phyloP scores from a whole-genome alignment of 1,140 invertebrate genomes.

The Aricia agestis region DNA sequence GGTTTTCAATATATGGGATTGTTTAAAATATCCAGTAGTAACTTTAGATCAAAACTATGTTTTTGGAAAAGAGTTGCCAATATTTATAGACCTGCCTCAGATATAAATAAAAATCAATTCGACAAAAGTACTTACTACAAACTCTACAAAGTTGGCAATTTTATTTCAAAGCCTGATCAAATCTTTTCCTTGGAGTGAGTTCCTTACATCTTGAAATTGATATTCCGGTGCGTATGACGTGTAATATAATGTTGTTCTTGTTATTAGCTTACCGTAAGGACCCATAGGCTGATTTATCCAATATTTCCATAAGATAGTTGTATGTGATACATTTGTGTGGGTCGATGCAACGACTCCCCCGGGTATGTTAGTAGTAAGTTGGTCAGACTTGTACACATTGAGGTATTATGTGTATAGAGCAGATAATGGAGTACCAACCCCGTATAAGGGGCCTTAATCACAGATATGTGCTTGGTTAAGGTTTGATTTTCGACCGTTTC shows the following conservation, averaged over 20 bases:
- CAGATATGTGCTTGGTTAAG: too few species aligned
- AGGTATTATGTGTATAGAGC: conserved; percentile 1
- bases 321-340: conserved; percentile 8
- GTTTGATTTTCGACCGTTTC: too few species aligned
- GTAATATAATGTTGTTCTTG: conserved; percentile 4
- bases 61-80: neutral
- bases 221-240: conserved; percentile 12
- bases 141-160: neutral
- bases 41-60: neutral
- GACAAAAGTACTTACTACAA: neutral
- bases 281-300: conserved; percentile 15
- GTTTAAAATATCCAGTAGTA: neutral
- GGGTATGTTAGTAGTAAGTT: conserved; percentile 4
- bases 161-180: conserved; percentile 3
- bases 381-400: neutral
- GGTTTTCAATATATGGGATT: conserved; percentile 6
- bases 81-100: neutral
- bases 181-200: conserved; percentile 3
- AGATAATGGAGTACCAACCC: neutral
- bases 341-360: neutral
- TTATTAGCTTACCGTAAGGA: conserved; percentile 12
- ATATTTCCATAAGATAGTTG: conserved; percentile 14
- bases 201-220: neutral
- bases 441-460: too few species aligned
- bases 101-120: neutral